Conservation (phyloP, 2,888 invertebrate species). For the Calameuta idolon region DNA sequence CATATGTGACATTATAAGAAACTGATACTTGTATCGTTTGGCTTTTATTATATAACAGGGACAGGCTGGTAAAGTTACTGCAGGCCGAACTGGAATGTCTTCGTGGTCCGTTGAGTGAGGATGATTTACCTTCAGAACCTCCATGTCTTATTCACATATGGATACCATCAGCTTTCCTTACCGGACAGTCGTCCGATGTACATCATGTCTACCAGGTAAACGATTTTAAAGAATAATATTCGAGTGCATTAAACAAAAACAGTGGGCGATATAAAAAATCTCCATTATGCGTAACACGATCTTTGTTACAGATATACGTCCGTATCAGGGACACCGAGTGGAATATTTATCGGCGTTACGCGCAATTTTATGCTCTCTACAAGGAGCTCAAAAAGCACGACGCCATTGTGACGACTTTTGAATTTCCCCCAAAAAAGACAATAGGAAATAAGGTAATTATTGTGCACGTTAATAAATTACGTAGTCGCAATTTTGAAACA, state of each 20-base stretch:
- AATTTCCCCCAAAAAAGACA: conserved; percentile 96
- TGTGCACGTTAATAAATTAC: conserved; percentile 8
- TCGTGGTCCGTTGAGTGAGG: conserved; percentile 73
- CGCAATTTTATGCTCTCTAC: conserved; percentile 91
- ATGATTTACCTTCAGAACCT: conserved; percentile 62
- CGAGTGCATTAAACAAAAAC: not conserved
- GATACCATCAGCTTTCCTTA: conserved; percentile 89
- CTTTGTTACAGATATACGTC: conserved; percentile 76
- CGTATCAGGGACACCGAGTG: conserved; percentile 90
- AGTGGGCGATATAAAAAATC: not conserved
- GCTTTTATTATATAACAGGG: conserved; percentile 63
- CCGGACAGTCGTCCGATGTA: conserved; percentile 78
- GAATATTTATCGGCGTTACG: conserved; percentile 95
- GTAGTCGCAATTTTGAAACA: conserved; percentile 11
- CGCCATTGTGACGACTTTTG: conserved; percentile 81
- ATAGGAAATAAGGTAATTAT: conserved; percentile 85
- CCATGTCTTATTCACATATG: conserved; percentile 80
- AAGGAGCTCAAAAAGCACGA: conserved; percentile 86
- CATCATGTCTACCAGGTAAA: conserved; percentile 92
- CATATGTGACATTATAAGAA: not conserved
- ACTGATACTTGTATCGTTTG: not conserved
- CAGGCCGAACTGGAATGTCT: conserved; percentile 76
- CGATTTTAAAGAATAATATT: not conserved
- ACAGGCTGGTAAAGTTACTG: conserved; percentile 72
- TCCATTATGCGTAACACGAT: not conserved